These are phyloP conservation scores for Lamellibrachia luymesi DNA, from an alignment of 1,140 invertebrate genomes.

Conservation along the genomic window DNA sequence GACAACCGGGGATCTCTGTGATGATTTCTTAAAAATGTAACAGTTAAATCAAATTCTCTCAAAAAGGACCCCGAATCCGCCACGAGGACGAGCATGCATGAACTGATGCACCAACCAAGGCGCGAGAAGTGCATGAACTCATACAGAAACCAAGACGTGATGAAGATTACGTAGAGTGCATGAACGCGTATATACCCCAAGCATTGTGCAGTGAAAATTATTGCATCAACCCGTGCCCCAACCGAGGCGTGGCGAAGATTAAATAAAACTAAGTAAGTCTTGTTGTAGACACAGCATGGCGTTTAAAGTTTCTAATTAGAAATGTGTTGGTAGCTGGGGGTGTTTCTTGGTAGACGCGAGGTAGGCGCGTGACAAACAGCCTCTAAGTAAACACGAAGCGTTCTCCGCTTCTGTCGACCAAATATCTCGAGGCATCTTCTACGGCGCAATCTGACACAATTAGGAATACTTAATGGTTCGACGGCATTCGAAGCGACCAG, in stretches of 20 bases:
- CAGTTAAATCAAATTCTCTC: no score
- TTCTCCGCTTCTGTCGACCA: not conserved
- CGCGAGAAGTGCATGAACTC: not conserved
- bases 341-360: not conserved
- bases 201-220: not conserved
- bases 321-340: not conserved
- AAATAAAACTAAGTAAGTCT: not conserved
- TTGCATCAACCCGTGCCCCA: not conserved
- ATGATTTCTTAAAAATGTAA: no score
- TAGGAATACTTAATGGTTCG: not conserved
- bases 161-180: not conserved
- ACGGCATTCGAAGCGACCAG: not conserved
- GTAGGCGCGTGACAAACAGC: not conserved
- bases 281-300: not conserved
- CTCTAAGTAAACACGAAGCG: not conserved
- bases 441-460: constrained; percentile 2
- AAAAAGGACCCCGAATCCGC: no score
- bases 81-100: not conserved
- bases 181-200: not conserved
- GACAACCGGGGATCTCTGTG: no score
- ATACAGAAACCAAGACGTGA: not conserved
- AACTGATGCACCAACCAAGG: not conserved
- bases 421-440: not conserved
- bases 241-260: not conserved
- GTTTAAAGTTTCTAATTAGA: not conserved